A percentile compares a stretch with the other conserved stretches of the same genome.
phyloP scores from a whole-genome alignment of 2,888 invertebrate species.

The Agriopis aurantiaria region DNA sequence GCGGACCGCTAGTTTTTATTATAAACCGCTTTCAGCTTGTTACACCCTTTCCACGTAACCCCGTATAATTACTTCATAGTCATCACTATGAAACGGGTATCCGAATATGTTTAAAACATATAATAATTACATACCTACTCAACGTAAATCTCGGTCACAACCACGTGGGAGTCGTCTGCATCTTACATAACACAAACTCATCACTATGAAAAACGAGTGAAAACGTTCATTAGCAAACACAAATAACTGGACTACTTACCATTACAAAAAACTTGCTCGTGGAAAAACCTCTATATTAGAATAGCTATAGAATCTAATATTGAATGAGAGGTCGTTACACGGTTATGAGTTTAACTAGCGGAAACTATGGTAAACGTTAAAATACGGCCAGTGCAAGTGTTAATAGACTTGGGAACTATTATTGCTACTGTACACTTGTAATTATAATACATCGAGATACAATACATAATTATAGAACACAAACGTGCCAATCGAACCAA shows the following conservation, averaged over 20 bases:
- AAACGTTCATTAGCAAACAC: constrained; percentile 38
- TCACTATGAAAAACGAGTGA: constrained; percentile 29
- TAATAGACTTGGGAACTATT: constrained; percentile 30
- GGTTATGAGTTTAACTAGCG: constrained; percentile 40
- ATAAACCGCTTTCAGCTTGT: too few species aligned
- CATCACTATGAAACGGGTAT: too few species aligned
- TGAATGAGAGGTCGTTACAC: constrained; percentile 17
- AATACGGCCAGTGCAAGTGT: constrained; percentile 35
- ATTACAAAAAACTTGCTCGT: background rate
- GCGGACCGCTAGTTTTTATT: too few species aligned
- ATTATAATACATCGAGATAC: background rate
- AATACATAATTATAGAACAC: too few species aligned
- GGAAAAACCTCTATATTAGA: constrained; percentile 10
- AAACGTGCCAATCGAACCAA: too few species aligned
- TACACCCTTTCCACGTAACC: too few species aligned
- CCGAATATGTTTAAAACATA: too few species aligned
- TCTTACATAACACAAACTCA: constrained; percentile 25
- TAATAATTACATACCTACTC: background rate
- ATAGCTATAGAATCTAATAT: constrained; percentile 26
- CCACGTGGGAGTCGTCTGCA: constrained; percentile 1
- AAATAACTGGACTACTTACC: constrained; percentile 26
- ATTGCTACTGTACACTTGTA: constrained; percentile 32
- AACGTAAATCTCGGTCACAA: background rate
- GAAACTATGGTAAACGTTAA: constrained; percentile 29
- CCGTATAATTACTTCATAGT: too few species aligned